Evolutionary conservation across 2,888 invertebrate genomes (phyloP), one percentile per base, ranked within the genome.

Genomic region (Coremacera marginata): DNA sequence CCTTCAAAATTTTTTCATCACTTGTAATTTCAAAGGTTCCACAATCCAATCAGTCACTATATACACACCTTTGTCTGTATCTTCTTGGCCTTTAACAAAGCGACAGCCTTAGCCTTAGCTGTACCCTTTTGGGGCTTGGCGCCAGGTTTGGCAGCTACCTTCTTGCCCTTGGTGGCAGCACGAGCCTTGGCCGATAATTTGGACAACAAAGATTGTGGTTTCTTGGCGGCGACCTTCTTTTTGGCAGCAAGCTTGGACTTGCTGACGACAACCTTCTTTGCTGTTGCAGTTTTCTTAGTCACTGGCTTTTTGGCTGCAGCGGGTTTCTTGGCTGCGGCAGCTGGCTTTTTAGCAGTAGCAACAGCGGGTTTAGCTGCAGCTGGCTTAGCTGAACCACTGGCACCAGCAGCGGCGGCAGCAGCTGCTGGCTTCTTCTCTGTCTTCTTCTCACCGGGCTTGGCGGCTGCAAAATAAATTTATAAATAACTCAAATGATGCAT

Each of bases 61-160:
- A 25, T 16, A 44, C 86, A 88, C 87, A 95, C 96, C 94, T 96
- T 96, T 84, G 94, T 94, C 89, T 95, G 96, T 22, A 94, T 93
- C 89, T 95, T 95, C 82, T 95, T 92, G 77, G 97, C 97, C 87
- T 95, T 96, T 72, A 93, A 91, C 80, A 95, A 81, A 75, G 90
- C 92, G 44, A 91, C 90, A 72, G 92, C 90, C 81, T 91, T 90
- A 70, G 92, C 90, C 81, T 91, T 92, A 73, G 91, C 91, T 77
- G 90, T 90, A 70, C 91, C 91, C 86, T 92, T 92, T 82, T 91
- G 90, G 70, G 85, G 19, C 80, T 88, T 88, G 62, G 82, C 82
- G 49, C 86, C 86, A 51, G 85, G 84, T 85, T 88, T 89, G 37
- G 80, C 82, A 34, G 86, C 86, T 57, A 87, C 84, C 80, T 88